Conservation (phyloP, 2,888 invertebrate genomes). For the Chaetoderma sp. region DNA sequence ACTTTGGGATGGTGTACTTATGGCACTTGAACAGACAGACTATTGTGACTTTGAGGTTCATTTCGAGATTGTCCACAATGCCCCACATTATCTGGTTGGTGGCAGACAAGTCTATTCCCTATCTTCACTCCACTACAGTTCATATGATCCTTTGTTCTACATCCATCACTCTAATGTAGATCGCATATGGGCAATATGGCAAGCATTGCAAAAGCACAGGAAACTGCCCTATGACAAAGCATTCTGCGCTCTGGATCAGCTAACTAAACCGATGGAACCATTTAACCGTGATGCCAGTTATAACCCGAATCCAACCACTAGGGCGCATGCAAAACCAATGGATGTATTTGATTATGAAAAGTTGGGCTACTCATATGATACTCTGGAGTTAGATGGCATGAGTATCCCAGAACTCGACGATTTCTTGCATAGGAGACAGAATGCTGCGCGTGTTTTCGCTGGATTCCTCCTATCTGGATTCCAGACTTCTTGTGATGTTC, state of each 20-base stretch:
- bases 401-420: slow-evolving; percentile 3
- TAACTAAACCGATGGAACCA: slow-evolving; percentile 12
- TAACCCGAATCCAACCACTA: slow-evolving; percentile 4
- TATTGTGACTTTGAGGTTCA: slow-evolving; percentile 16
- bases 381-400: slow-evolving; percentile 13
- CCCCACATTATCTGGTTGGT: slow-evolving; percentile 12
- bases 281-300: slow-evolving; percentile 7
- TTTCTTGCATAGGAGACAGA: background rate
- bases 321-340: slow-evolving; percentile 2
- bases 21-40: slow-evolving; percentile 6
- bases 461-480: slow-evolving; percentile 39
- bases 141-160: background rate
- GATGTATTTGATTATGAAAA: slow-evolving; percentile 13
- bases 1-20: slow-evolving; percentile 20
- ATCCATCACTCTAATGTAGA: slow-evolving; percentile 9
- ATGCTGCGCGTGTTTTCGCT: slow-evolving; percentile 27
- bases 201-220: slow-evolving; percentile 12
- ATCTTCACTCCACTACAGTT: background rate
- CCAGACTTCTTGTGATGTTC: slow-evolving; percentile 30
- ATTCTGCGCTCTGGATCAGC: slow-evolving; percentile 15
- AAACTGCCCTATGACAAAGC: slow-evolving; percentile 16
- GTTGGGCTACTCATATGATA: slow-evolving; percentile 16
- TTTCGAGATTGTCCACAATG: slow-evolving; percentile 24
- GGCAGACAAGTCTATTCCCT: background rate
- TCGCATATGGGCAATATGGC: slow-evolving; percentile 21